Evolutionary conservation across 2,113 vertebrate genomes (phyloP).

Genomic region (Fulica atra): DNA sequence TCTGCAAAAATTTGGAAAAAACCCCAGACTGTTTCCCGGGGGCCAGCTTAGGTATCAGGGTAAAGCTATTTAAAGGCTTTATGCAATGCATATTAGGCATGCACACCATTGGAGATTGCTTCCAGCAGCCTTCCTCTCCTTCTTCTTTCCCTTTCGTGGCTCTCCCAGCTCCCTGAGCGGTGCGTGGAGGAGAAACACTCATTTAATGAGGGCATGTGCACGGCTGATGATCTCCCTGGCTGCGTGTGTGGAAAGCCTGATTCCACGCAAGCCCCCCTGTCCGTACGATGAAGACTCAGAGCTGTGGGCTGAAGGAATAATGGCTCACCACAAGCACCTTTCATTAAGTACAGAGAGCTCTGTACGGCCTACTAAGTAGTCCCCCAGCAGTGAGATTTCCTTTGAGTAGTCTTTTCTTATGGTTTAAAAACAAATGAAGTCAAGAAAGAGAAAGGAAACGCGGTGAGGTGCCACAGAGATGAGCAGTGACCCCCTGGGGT

Average conservation of each 20-base stretch:
- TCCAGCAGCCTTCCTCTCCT: not conserved
- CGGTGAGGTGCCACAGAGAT: not conserved
- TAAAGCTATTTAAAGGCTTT: not conserved
- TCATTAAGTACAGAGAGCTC: not conserved
- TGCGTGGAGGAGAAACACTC: not conserved
- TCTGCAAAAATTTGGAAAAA: not conserved
- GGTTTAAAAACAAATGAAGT: not conserved
- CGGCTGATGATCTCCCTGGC: not conserved
- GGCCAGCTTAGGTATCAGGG: rapidly evolving
- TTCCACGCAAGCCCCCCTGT: not conserved
- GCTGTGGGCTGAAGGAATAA: not conserved
- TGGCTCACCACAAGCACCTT: not conserved
- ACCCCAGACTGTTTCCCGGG: not conserved
- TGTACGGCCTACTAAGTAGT: not conserved
- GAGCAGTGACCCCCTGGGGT: not conserved
- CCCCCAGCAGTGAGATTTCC: not conserved
- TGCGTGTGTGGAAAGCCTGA: not conserved
- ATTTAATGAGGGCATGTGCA: not conserved
- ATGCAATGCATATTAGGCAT: not conserved
- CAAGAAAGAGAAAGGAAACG: not conserved
- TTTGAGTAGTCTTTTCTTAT: not conserved
- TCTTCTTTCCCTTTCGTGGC: not conserved
- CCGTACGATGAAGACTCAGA: not conserved
- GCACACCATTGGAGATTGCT: not conserved
- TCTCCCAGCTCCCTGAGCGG: not conserved